phyloP scores from a whole-genome alignment of 2,797 vertebrate species.

The Tragelaphus eurycerus region DNA sequence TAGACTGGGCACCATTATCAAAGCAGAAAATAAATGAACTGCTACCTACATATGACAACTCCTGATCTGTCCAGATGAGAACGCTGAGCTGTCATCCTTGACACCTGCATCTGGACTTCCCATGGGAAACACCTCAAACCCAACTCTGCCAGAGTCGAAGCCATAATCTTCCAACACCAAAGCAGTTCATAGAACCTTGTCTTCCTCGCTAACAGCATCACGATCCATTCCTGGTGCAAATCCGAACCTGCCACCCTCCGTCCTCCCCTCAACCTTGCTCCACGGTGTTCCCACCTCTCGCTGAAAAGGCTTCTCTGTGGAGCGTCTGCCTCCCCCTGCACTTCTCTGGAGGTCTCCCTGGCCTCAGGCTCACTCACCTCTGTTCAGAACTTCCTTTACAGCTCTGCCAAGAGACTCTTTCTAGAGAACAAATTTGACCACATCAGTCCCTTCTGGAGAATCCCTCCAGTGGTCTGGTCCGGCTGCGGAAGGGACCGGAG shows the following conservation, averaged over 20 bases:
- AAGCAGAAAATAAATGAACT: neutral
- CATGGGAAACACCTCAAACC: neutral
- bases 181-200: accelerated
- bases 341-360: neutral
- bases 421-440: neutral
- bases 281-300: neutral
- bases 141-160: neutral
- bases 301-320: neutral
- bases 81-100: neutral
- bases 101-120: neutral
- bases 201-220: neutral
- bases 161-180: neutral
- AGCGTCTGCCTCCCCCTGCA: neutral
- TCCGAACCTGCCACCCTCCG: neutral
- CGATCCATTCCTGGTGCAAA: too few species aligned
- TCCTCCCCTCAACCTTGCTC: neutral
- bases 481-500: neutral
- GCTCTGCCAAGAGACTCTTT: neutral
- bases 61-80: neutral
- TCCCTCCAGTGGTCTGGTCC: neutral
- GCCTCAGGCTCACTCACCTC: neutral
- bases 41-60: accelerated
- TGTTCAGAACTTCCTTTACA: neutral
- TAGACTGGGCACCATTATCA: neutral
- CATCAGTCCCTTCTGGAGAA: neutral